Conservation (phyloP, 2,888 invertebrate genomes). For the Cremastobaeus sp. region DNA sequence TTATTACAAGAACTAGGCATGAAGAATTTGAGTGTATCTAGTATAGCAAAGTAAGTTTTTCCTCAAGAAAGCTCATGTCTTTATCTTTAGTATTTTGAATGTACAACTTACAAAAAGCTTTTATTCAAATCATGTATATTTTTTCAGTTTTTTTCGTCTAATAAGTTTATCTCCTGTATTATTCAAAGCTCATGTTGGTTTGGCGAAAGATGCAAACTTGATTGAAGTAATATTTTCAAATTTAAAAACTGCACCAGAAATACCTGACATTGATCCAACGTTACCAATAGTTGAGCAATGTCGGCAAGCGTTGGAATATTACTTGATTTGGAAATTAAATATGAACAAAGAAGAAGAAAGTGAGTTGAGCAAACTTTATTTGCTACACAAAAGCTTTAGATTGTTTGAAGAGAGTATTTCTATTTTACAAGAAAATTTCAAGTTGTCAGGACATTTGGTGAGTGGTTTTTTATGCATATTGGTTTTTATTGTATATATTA, state of each 20-base stretch:
- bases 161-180: constrained; percentile 73
- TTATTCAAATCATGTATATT: constrained; percentile 31
- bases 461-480: too few species aligned
- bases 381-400: constrained; percentile 78
- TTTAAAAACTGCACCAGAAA: constrained; percentile 6
- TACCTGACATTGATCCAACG: constrained; percentile 60
- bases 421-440: constrained; percentile 80
- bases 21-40: constrained; percentile 25
- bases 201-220: constrained; percentile 71
- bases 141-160: constrained; percentile 72
- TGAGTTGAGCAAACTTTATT: constrained; percentile 75
- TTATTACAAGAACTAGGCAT: constrained; percentile 69
- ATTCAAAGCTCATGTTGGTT: constrained; percentile 76
- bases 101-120: too few species aligned
- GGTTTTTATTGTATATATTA: too few species aligned
- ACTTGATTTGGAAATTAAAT: constrained; percentile 77
- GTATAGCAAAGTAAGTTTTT: constrained; percentile 11
- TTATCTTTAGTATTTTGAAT: too few species aligned
- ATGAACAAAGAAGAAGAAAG: constrained; percentile 72
- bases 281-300: constrained; percentile 72
- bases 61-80: constrained; percentile 1
- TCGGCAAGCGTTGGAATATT: constrained; percentile 69
- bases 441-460: constrained; percentile 73
- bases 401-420: constrained; percentile 80
- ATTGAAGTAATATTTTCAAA: constrained; percentile 53